Evolutionary conservation across 2,797 vertebrate species (phyloP).

Genomic region (Potorous gilbertii): DNA sequence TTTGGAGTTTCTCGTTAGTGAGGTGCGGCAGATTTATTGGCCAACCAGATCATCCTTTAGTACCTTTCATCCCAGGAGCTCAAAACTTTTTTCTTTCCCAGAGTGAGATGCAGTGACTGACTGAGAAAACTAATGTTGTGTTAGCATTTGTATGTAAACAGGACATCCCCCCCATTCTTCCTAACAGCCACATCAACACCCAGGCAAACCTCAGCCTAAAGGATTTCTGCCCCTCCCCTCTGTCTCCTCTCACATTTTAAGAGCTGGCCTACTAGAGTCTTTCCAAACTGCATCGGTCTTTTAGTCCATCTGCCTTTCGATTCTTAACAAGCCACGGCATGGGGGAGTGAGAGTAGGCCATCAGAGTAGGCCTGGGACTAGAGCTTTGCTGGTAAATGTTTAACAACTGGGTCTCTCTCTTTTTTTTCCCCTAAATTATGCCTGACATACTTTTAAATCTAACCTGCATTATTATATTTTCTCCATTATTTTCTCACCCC

Average conservation of each 20-base stretch:
- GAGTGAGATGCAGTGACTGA: background rate
- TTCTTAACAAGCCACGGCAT: background rate
- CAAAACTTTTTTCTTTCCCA: background rate
- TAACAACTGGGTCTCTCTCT: background rate
- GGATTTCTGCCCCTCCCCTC: background rate
- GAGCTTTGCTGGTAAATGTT: background rate
- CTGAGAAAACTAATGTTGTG: background rate
- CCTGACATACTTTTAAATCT: background rate
- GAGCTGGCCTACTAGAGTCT: background rate
- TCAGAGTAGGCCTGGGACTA: background rate
- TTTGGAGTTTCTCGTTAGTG: constrained; percentile 69
- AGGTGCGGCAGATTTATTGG: constrained; percentile 67
- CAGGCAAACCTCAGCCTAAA: background rate
- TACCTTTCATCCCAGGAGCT: constrained; percentile 63
- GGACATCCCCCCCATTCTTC: background rate
- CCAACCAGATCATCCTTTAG: constrained; percentile 45
- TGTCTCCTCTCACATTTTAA: background rate
- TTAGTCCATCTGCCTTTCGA: background rate
- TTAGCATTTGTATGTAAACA: background rate
- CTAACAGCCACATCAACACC: background rate
- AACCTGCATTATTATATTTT: background rate
- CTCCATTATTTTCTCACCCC: background rate
- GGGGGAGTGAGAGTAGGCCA: background rate
- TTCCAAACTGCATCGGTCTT: background rate
- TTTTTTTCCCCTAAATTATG: background rate